Conservation (phyloP, 2,113 vertebrate genomes). For the Marmota monax region DNA sequence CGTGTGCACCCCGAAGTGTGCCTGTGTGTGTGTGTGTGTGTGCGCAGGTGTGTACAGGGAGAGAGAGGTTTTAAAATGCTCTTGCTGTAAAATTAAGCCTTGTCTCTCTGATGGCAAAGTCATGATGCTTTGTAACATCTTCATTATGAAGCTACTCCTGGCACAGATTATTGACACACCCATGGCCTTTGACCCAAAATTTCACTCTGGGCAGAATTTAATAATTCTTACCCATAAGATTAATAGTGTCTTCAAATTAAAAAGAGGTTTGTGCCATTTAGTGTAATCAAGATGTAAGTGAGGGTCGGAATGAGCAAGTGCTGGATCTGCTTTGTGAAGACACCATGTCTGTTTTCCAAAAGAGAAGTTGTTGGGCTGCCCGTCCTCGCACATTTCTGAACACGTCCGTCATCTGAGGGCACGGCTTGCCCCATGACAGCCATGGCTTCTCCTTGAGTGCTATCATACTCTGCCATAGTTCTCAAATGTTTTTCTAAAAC, state of each 20-base stretch:
- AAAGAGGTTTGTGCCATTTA: not conserved
- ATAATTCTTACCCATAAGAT: not conserved
- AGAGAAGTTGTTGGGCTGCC: not conserved
- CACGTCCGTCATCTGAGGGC: fast-evolving
- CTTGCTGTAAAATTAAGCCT: not conserved
- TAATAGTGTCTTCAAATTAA: not conserved
- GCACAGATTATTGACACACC: not conserved
- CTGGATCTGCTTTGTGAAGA: not conserved
- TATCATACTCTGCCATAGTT: not conserved
- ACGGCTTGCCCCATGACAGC: not conserved
- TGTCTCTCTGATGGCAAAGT: not conserved
- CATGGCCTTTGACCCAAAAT: not conserved
- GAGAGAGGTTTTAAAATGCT: not conserved
- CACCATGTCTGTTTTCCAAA: not conserved
- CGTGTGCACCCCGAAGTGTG: too few species aligned
- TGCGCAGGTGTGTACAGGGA: not conserved
- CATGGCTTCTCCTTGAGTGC: not conserved
- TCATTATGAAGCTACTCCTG: not conserved
- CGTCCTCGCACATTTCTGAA: fast-evolving
- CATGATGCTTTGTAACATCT: not conserved
- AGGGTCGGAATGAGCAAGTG: not conserved
- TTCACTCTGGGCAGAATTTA: not conserved
- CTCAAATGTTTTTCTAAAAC: not conserved
- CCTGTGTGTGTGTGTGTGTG: too few species aligned
- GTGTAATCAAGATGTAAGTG: not conserved